Base-by-base conservation (phyloP, 2,888 invertebrate species). In the Drosophila stalkeri region DNA sequence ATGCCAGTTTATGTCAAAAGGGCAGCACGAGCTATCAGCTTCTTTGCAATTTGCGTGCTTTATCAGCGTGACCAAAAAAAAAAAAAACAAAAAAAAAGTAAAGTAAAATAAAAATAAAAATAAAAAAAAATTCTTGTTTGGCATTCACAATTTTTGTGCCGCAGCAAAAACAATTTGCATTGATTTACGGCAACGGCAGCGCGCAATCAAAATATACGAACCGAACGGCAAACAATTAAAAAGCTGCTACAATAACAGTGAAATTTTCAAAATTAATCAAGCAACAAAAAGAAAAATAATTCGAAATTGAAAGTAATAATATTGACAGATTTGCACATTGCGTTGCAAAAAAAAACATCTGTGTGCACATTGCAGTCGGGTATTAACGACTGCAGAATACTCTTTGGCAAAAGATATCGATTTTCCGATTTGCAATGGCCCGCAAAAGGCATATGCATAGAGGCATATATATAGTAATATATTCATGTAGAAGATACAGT, bases 41-140 rank as follows among this genome's bases (percentile, higher is more conserved):
- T 57, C 51, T 73, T 69, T n/a, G 66, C 66, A 56, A 37, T 56
- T 71, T 72, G 63, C 64, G 80, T 76, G 78, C 78, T 64, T 74
- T 78, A 77, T 77, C 76, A 73, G 61, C 64, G 44, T 47, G 62
- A 64, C 61, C 61, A 27, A 76, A 77, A 64, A 23, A 35, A 20
- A n/a, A 44, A 12, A 43, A 4, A 18, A 20, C 20, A 35, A 27
- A 27, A 6, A 0, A 20, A 18, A 11, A 43, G 18, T 11, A 44
- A 12, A 20, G 12, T 6, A 1, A 16, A 18, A 27, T 27, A 27
- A 23, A 23, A 51, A 51, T 0, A 33, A 18, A 11, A 43, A 43
- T 11, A 44, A 12, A 20, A 18, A 6, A 1, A 20, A 18, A n/a
- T n/a, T 46, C 1, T 52, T 68, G 68, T 64, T 73, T 64, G 64